phyloP scores from a whole-genome alignment of 2,797 vertebrate species.

The Smutsia temminckii region DNA sequence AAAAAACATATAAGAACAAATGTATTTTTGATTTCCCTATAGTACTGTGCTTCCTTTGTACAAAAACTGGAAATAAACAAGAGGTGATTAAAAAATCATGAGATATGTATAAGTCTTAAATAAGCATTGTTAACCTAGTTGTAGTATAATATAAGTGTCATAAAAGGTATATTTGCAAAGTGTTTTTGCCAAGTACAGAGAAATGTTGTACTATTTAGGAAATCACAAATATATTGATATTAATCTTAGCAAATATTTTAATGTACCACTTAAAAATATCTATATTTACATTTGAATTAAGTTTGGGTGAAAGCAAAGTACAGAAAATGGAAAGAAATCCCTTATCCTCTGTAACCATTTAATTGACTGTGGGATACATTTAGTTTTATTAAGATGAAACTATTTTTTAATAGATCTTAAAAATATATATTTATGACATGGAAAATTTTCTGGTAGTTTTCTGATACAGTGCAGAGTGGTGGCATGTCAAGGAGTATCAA shows the following conservation, averaged over 20 bases:
- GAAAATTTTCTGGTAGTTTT: neutral
- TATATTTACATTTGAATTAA: neutral
- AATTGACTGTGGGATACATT: slow-evolving; percentile 3
- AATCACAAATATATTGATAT: neutral
- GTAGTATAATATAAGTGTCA: too few relatives aligned
- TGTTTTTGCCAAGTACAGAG: too few relatives aligned
- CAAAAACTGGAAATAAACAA: too few relatives aligned
- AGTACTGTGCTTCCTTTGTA: too few relatives aligned
- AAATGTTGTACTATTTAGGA: neutral
- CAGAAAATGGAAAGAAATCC: neutral
- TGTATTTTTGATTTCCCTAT: too few relatives aligned
- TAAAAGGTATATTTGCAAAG: too few relatives aligned
- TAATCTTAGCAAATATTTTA: slow-evolving; percentile 23
- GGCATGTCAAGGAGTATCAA: neutral
- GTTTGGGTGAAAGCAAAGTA: neutral
- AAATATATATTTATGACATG: slow-evolving; percentile 3
- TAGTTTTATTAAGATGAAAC: neutral
- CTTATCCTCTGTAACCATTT: neutral
- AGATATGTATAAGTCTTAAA: too few relatives aligned
- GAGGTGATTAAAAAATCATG: too few relatives aligned
- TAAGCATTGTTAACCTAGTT: too few relatives aligned
- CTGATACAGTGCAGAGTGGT: neutral
- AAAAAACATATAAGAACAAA: neutral
- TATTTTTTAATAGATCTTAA: neutral
- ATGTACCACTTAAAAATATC: slow-evolving; percentile 1